Evolutionary conservation across 2,797 vertebrate genomes (phyloP).

Genomic region (Phoebastria nigripes): DNA sequence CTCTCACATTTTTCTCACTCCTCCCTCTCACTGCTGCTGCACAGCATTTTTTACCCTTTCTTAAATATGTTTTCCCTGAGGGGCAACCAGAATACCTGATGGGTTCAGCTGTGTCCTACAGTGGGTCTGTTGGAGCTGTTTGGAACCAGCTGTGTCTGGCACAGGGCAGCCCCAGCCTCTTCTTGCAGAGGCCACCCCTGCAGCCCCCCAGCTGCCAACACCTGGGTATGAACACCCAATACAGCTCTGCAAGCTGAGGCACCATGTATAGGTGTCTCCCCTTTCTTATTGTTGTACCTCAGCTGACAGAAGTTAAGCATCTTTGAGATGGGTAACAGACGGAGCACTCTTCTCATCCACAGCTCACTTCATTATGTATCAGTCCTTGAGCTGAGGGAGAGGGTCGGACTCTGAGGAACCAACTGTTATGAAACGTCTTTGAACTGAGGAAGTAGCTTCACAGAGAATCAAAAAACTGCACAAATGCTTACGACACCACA

Average conservation of each 20-base stretch:
- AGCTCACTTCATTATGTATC: not conserved
- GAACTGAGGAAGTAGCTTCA: not conserved
- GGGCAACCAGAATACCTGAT: not conserved
- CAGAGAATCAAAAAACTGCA: not conserved
- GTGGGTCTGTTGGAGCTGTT: not conserved
- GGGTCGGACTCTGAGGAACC: not conserved
- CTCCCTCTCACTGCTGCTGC: not conserved
- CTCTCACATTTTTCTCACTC: not conserved
- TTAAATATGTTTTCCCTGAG: not conserved
- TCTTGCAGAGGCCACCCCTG: not conserved
- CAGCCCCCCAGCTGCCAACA: not conserved
- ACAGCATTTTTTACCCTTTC: not conserved
- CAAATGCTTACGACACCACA: not conserved
- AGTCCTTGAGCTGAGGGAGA: not conserved
- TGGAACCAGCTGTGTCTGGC: not conserved
- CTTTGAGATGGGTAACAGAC: not conserved
- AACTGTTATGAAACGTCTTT: not conserved
- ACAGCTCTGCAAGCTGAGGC: not conserved
- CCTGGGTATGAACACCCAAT: not conserved
- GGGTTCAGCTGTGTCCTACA: not conserved
- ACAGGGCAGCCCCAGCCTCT: not conserved
- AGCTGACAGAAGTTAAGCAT: not conserved
- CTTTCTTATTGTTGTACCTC: not conserved
- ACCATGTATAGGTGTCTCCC: not conserved
- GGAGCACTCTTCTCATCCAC: not conserved